Conservation (phyloP, 2,113 vertebrate species). For the Vidua chalybeata region DNA sequence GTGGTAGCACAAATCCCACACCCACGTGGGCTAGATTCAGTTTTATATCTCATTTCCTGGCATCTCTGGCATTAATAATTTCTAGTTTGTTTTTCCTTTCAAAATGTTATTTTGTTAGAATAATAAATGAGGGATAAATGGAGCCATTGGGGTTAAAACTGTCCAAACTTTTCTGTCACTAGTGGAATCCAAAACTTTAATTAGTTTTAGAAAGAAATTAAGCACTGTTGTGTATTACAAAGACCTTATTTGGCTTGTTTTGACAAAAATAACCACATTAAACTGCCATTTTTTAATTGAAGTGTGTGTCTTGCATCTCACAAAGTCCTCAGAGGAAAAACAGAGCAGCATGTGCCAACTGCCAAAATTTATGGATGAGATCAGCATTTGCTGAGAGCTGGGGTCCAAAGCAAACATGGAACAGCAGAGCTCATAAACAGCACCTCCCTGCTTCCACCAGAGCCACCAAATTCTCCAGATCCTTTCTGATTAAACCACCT, state of each 20-base stretch:
- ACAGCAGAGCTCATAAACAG: background rate
- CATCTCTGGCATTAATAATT: background rate
- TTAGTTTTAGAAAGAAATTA: constrained; percentile 47
- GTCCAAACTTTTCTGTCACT: background rate
- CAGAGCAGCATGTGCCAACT: background rate
- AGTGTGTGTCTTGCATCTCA: background rate
- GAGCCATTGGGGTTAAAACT: constrained; percentile 8
- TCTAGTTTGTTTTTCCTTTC: constrained; percentile 42
- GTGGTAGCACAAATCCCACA: background rate
- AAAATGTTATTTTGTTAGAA: background rate
- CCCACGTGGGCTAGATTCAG: background rate
- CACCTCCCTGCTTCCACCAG: background rate
- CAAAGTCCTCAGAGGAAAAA: background rate
- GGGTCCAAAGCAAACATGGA: constrained; percentile 3
- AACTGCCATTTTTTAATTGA: background rate
- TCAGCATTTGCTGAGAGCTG: background rate
- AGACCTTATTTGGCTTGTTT: background rate
- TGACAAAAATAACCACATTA: constrained; percentile 42
- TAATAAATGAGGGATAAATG: constrained; percentile 49
- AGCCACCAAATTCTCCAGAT: background rate
- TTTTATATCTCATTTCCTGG: constrained; percentile 2
- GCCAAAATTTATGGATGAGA: constrained; percentile 5
- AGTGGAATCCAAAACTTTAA: constrained; percentile 53
- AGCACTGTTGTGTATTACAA: background rate
- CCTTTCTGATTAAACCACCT: background rate